These are phyloP conservation scores for Philhelius pedissequus DNA, from an alignment of 2,888 invertebrate genomes.

Conservation along the genomic window DNA sequence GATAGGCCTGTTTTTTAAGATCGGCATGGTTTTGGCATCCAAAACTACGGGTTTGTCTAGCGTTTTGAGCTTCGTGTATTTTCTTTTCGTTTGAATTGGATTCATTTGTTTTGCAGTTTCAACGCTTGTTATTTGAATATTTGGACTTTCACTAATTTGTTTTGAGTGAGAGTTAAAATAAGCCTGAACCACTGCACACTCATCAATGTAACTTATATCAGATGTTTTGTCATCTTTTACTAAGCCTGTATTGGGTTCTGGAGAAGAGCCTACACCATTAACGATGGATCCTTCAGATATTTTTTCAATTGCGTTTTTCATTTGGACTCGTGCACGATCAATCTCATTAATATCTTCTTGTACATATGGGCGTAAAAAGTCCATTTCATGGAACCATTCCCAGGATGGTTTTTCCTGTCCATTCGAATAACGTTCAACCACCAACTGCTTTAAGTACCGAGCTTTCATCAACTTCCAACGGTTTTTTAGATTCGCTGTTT, in stretches of 20 bases:
- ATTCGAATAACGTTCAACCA: neutral
- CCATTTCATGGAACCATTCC: constrained; percentile 23
- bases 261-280: neutral
- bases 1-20: neutral
- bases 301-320: neutral
- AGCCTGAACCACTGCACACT: neutral
- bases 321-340: neutral
- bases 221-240: neutral
- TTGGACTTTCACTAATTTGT: neutral
- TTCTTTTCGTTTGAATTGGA: neutral
- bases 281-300: neutral
- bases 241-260: no score
- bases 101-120: no score
- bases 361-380: constrained; percentile 16
- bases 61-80: neutral
- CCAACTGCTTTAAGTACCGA: constrained; percentile 22
- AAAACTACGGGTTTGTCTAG: neutral
- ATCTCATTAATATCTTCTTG: constrained; percentile 9
- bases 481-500: neutral
- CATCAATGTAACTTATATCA: neutral
- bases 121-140: neutral
- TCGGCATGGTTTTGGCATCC: neutral
- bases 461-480: constrained; percentile 13
- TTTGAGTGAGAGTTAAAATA: no score
- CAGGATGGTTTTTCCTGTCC: neutral